Conservation (phyloP, 2,888 invertebrate species). For the Tenthredo scrophulariae region DNA sequence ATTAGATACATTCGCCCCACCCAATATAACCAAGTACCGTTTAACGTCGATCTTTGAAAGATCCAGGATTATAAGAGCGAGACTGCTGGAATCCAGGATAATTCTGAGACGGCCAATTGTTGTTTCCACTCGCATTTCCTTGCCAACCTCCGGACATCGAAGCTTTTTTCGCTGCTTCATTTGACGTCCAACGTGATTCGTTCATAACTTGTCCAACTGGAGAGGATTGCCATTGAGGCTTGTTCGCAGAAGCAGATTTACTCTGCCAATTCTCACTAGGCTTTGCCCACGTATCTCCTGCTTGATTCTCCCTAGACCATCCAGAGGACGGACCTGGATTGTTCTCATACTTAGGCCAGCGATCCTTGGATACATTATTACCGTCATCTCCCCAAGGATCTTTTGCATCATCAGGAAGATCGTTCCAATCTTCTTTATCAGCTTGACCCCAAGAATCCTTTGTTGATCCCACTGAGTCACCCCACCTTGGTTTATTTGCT, state of each 20-base stretch:
- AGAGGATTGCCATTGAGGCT: slow-evolving; percentile 59
- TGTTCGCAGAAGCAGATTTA: slow-evolving; percentile 59
- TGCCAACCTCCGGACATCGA: slow-evolving; percentile 64
- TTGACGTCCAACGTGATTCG: slow-evolving; percentile 56
- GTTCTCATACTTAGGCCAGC: slow-evolving; percentile 54
- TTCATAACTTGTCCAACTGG: slow-evolving; percentile 55
- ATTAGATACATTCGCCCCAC: slow-evolving; percentile 3
- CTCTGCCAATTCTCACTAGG: slow-evolving; percentile 64
- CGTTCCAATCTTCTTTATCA: slow-evolving; percentile 73
- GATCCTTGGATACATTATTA: slow-evolving; percentile 47
- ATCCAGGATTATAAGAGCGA: slow-evolving; percentile 53
- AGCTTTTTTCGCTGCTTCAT: slow-evolving; percentile 55
- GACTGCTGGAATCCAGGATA: slow-evolving; percentile 58
- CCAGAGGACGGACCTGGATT: slow-evolving; percentile 61
- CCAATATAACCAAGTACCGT: neutral
- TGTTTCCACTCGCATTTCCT: slow-evolving; percentile 52
- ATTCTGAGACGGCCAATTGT: slow-evolving; percentile 65
- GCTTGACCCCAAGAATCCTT: slow-evolving; percentile 57
- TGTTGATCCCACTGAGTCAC: slow-evolving; percentile 57
- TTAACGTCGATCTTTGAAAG: slow-evolving; percentile 50
- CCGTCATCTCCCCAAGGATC: slow-evolving; percentile 76
- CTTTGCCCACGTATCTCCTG: slow-evolving; percentile 62
- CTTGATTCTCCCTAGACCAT: slow-evolving; percentile 63
- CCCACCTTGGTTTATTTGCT: slow-evolving; percentile 65
- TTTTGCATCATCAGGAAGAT: slow-evolving; percentile 74